phyloP scores from a whole-genome alignment of 92 coral and sea anemone genomes.

The Heliopora coerulea region DNA sequence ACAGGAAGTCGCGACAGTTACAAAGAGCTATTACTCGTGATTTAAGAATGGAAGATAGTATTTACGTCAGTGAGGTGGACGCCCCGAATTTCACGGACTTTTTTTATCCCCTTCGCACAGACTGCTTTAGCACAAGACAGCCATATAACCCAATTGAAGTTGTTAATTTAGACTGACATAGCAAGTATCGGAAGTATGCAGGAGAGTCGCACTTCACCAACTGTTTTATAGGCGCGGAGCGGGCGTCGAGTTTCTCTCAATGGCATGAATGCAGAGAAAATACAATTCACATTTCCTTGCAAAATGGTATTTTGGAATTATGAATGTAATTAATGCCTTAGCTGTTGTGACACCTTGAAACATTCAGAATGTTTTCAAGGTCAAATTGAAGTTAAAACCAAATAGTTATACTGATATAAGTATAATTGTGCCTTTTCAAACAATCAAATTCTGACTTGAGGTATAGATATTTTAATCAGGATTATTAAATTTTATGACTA shows the following conservation, averaged over 20 bases:
- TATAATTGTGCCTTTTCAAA: no score
- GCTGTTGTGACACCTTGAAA: no score
- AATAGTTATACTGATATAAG: no score
- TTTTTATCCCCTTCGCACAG: conserved; percentile 48
- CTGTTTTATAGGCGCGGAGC: no score
- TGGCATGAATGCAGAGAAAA: background rate
- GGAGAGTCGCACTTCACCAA: background rate
- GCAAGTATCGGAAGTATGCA: background rate
- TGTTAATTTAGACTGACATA: conserved; percentile 79
- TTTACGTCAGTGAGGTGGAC: conserved; percentile 88
- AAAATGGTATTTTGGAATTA: no score
- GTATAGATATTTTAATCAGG: no score
- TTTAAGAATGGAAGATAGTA: conserved; percentile 87
- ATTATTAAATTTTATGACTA: no score
- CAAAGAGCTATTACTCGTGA: conserved; percentile 89
- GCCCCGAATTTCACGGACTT: conserved; percentile 72
- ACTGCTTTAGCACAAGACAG: conserved; percentile 26
- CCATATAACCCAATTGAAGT: conserved; percentile 63
- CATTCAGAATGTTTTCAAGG: no score
- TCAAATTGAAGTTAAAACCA: no score
- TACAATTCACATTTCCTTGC: no score
- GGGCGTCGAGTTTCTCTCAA: background rate
- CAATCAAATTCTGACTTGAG: no score
- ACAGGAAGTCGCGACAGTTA: conserved; percentile 89
- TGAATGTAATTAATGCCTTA: no score